Evolutionary conservation across 1,140 invertebrate genomes (phyloP).

Genomic region (Ceratitis capitata): DNA sequence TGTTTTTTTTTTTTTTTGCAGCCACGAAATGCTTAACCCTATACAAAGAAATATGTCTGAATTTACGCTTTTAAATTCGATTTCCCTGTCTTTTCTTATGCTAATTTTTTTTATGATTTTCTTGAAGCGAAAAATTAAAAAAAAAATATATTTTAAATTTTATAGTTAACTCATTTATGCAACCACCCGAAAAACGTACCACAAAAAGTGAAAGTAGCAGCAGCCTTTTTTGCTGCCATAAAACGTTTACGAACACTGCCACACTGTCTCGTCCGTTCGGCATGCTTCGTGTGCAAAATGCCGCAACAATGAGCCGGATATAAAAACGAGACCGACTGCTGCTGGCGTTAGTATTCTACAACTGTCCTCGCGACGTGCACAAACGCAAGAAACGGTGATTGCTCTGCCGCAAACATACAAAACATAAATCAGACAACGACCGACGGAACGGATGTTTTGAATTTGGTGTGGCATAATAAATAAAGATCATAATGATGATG

Average conservation of each 20-base stretch:
- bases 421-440: too few species aligned
- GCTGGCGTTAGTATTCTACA: neutral
- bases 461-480: conserved; percentile 8
- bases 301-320: conserved; percentile 23
- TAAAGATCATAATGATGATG: neutral
- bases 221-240: neutral
- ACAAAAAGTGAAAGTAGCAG: conserved; percentile 5
- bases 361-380: neutral
- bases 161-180: too few species aligned
- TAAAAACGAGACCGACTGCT: conserved; percentile 31
- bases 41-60: too few species aligned
- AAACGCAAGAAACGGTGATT: neutral
- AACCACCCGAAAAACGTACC: neutral
- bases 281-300: neutral
- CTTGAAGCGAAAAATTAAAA: too few species aligned
- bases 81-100: too few species aligned
- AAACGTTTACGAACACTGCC: conserved; percentile 15
- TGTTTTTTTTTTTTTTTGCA: too few species aligned
- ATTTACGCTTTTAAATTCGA: too few species aligned
- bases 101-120: too few species aligned
- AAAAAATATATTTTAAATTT: too few species aligned
- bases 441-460: neutral
- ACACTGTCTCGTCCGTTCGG: neutral
- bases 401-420: too few species aligned
- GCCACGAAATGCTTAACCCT: too few species aligned